These are phyloP conservation scores for Triplophysa tibetana DNA, from an alignment of 2,113 vertebrate species.

Conservation along the genomic window DNA sequence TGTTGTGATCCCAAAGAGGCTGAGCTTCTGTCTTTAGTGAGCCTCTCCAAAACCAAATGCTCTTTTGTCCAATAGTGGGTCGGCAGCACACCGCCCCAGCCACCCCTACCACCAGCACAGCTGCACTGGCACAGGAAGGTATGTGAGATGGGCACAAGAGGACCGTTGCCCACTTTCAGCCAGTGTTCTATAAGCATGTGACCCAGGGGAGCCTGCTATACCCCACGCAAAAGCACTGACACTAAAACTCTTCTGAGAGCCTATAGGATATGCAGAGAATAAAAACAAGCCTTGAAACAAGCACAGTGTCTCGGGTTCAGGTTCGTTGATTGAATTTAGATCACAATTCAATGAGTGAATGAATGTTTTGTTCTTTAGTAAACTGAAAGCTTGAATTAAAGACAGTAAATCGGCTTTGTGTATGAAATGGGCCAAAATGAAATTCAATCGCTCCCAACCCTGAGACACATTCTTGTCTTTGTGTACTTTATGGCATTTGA, in stretches of 20 bases:
- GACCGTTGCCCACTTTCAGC: conserved; percentile 58
- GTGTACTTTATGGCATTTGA: conserved; percentile 19
- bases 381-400: neutral
- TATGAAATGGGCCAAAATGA: conserved; percentile 3
- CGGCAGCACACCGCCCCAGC: conserved; percentile 94
- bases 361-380: neutral
- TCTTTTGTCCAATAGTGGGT: conserved; percentile 92
- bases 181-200: conserved; percentile 73
- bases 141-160: conserved; percentile 69
- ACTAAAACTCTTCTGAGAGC: conserved; percentile 50
- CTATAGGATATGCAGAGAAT: conserved; percentile 21
- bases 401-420: neutral
- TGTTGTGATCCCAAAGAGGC: conserved; percentile 46
- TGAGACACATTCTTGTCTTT: neutral
- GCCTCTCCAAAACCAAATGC: conserved; percentile 79
- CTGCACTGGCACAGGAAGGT: conserved; percentile 93
- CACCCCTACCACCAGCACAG: conserved; percentile 91
- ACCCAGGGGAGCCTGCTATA: conserved; percentile 60
- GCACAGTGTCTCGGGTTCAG: conserved; percentile 9
- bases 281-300: conserved; percentile 41
- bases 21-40: conserved; percentile 46
- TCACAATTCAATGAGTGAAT: neutral
- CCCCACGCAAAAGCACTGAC: conserved; percentile 46
- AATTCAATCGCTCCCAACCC: conserved; percentile 24
- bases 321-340: conserved; percentile 1